phyloP scores from a whole-genome alignment of 2,113 vertebrate genomes.

The Caloenas nicobarica region DNA sequence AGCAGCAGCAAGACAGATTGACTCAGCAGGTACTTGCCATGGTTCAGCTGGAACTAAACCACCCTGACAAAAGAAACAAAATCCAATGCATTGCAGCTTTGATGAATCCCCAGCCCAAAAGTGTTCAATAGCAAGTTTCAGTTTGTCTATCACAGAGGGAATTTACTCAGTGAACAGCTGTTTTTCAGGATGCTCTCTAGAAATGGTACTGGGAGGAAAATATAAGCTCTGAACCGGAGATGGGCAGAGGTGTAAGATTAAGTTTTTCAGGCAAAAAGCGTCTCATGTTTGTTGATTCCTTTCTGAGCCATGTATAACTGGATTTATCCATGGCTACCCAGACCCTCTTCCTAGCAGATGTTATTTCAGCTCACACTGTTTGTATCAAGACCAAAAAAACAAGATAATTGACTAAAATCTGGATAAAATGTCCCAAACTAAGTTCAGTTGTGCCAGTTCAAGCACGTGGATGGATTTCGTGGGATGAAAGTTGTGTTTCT shows the following conservation, averaged over 20 bases:
- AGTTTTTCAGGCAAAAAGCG: background rate
- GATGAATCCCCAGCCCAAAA: background rate
- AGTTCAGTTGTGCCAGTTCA: background rate
- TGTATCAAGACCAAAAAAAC: background rate
- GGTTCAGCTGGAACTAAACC: background rate
- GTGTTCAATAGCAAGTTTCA: background rate
- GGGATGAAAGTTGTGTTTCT: background rate
- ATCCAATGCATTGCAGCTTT: rapidly evolving
- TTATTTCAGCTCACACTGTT: background rate
- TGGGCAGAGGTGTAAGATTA: background rate
- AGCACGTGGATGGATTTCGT: background rate
- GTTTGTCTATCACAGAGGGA: background rate
- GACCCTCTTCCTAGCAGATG: background rate
- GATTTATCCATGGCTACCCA: background rate
- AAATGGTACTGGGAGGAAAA: rapidly evolving
- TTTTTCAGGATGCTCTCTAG: background rate
- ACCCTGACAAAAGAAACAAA: background rate
- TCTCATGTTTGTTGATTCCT: background rate
- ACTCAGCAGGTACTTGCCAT: background rate
- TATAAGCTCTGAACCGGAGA: background rate
- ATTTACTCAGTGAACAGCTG: background rate
- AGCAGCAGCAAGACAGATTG: background rate
- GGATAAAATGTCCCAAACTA: background rate
- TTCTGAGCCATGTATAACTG: background rate
- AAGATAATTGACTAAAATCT: background rate